Percentiles rank a stretch among this genome's conserved stretches.
Conservation (phyloP, 2,113 vertebrate genomes). For the Periophthalmus modestus region DNA sequence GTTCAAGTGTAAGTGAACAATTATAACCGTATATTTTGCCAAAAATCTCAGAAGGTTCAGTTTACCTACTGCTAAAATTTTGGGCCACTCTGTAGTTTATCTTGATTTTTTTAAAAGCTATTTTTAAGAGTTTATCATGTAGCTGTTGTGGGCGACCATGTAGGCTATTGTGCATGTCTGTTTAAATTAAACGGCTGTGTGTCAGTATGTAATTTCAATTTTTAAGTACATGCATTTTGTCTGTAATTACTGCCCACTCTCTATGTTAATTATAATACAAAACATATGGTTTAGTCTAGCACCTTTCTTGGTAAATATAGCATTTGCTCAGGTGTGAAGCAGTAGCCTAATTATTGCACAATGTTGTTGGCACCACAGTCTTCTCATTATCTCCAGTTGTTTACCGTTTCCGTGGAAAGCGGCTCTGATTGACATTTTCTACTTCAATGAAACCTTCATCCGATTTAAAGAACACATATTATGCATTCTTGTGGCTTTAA, state of each 20-base stretch:
- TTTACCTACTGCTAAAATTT: too few relatives aligned
- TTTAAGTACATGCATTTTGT: background rate
- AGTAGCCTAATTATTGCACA: constrained; percentile 1
- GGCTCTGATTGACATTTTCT: background rate
- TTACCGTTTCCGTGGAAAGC: constrained; percentile 1
- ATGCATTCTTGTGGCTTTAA: too few relatives aligned
- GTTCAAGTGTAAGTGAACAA: too few relatives aligned
- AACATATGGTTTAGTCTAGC: background rate
- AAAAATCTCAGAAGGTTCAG: too few relatives aligned
- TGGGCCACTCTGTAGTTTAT: too few relatives aligned
- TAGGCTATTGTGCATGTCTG: background rate
- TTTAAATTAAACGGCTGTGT: background rate
- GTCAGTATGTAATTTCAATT: background rate
- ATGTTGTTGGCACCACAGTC: background rate
- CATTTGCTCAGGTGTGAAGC: constrained; percentile 2
- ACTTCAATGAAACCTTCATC: background rate
- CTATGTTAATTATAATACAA: constrained; percentile 2
- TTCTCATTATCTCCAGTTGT: constrained; percentile 12
- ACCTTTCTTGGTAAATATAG: constrained; percentile 9
- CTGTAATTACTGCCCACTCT: background rate
- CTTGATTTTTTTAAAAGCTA: too few relatives aligned
- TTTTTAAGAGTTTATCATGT: background rate
- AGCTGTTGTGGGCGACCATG: background rate
- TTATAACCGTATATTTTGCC: too few relatives aligned
- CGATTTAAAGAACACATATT: background rate